Evolutionary conservation across 2,888 invertebrate species (phyloP).

Genomic region (Eucriotettix oculatus): DNA sequence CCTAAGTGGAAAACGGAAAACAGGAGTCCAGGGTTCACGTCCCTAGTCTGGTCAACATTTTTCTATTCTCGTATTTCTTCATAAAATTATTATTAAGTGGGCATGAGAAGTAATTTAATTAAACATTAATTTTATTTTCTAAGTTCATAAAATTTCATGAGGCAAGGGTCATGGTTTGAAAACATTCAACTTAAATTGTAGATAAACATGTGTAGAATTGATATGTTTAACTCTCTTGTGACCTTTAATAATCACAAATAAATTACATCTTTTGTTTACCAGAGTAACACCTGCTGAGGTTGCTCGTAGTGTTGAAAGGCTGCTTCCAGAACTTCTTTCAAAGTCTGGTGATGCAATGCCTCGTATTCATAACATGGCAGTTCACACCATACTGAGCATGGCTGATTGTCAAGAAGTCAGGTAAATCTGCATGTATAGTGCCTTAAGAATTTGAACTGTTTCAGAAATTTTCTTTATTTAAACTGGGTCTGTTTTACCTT

Average conservation of each 20-base stretch:
- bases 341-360: slow-evolving; percentile 81
- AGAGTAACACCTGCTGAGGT: slow-evolving; percentile 73
- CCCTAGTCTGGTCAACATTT: too few relatives aligned
- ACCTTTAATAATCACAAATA: too few relatives aligned
- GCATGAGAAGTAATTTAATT: background rate
- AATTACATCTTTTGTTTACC: slow-evolving; percentile 1
- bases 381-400: slow-evolving; percentile 71
- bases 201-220: background rate
- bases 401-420: slow-evolving; percentile 67
- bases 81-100: too few relatives aligned
- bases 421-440: slow-evolving; percentile 22
- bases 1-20: too few relatives aligned
- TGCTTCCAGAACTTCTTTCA: slow-evolving; percentile 65
- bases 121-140: background rate
- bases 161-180: background rate
- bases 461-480: background rate
- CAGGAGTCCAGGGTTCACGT: too few relatives aligned
- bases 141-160: background rate
- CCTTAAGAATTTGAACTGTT: background rate
- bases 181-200: background rate
- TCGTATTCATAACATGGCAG: slow-evolving; percentile 70
- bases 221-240: too few relatives aligned
- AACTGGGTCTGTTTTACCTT: too few relatives aligned
- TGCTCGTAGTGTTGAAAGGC: slow-evolving; percentile 62
- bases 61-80: too few relatives aligned